Base-by-base conservation (phyloP, 2,797 vertebrate genomes). In the Lepus townsendii region DNA sequence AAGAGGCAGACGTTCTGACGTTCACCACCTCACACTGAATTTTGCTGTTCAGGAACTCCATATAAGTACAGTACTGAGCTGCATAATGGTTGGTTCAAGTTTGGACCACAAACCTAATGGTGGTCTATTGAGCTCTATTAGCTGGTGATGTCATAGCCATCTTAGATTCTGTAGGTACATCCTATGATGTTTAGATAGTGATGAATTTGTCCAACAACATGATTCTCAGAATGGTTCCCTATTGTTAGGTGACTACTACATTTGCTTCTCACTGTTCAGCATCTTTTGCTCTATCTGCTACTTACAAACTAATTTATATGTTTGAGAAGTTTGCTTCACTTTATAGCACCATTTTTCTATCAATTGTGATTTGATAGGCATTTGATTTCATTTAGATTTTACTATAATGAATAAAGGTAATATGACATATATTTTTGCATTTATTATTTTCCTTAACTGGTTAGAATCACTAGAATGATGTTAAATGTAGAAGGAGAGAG, bases 81-180 rank as follows among this genome's bases (percentile, higher is more conserved):
- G 6, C 4, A 16, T 62, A n/a, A 12, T 68, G 47, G 10, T 52
- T 50, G 50, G 14, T 19, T 10, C n/a, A 24, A 42, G 27, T 63
- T 38, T 8, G 3, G 24, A 0, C 12, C 42, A 5, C 5, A 17
- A 11, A 63, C 24, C 17, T 30, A 7, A 16, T 4, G 11, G 9
- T 54, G 7, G 12, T n/a, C 4, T 35, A 3, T 13, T 35, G 26
- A 72, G 9, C 24, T 38, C 2, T 24, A 30, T 17, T 38, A 42
- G 24, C 52, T 69, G 3, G 10, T 35, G n/a, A 50, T 38, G 13
- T 79, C 26, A 11, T 63, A 20, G 6, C n/a, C 57, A 20, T 63
- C 5, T 16, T 35, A 38, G 6, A 63, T 52, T 38, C 0, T 8
- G 11, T 20, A 57, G 32, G 47, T 4, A 27, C 16, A 35, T 2